Evolutionary conservation across 1,140 invertebrate species (phyloP), one percentile per base, ranked within the genome.

Genomic region (Tachypleus tridentatus): DNA sequence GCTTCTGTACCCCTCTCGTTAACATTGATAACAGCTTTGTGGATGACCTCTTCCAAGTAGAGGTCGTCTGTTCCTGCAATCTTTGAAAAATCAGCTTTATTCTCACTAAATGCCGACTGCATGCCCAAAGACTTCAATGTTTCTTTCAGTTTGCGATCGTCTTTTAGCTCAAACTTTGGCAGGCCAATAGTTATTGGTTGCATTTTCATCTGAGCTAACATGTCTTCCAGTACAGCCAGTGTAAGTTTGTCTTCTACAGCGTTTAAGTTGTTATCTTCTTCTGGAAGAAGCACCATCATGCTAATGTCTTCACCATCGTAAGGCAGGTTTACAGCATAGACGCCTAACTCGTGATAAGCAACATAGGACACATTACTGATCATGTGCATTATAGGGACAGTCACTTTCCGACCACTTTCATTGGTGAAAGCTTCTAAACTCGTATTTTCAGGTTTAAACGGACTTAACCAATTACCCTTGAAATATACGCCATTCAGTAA

Each of bases 71-170:
- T 29, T 29, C 29, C 29, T 29, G 29, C 29, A 10, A 66, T 66
- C 52, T 53, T 51, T 2, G 54, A 50, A 10, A 66, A 56, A 62
- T 66, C 62, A 29, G 62, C 63, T 49, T 51, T 5, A 3, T 5
- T 6, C 6, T n/a, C 4, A 48, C 47, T 53, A 57, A 68, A 68
- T 9, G 53, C 57, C 5, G 59, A 49, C 47, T 61, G 5, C 4
- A 66, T 56, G 7, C 67, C 67, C 10, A 68, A 49, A 11, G 6
- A 5, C 4, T 10, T 50, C 6, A 68, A 57, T 4, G 10, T 47
- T 48, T 48, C 47, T 10, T 66, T 56, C 8, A 54, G n/a, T 9
- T n/a, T 54, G n/a, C 53, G 53, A 9, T n/a, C 53, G n/a, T 54
- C n/a, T 9, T n/a, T 61, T 4, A 8, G 51, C 29, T 61, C 7